Evolutionary conservation across 2,113 vertebrate species (phyloP).

Genomic region (Polyodon spathula): DNA sequence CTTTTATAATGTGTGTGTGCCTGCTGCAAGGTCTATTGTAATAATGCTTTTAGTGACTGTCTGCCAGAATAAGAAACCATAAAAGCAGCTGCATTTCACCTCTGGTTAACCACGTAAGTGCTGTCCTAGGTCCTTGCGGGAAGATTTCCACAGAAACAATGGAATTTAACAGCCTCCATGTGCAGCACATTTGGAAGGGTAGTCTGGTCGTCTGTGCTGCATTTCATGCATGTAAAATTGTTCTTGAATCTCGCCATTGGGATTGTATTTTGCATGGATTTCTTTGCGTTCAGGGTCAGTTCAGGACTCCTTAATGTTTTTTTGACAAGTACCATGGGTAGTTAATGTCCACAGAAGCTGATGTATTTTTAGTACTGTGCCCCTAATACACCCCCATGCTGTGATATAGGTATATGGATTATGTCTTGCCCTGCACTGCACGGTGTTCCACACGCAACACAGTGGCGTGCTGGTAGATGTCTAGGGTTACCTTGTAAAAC

Average conservation of each 20-base stretch:
- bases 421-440: too few species aligned
- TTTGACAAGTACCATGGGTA: slow-evolving; percentile 10
- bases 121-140: too few species aligned
- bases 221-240: too few species aligned
- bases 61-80: slow-evolving; percentile 5
- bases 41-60: slow-evolving; percentile 6
- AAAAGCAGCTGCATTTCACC: not conserved
- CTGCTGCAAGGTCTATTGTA: slow-evolving; percentile 13
- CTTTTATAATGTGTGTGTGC: slow-evolving; percentile 5
- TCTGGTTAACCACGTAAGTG: not conserved
- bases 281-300: too few species aligned
- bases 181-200: not conserved
- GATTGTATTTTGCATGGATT: too few species aligned
- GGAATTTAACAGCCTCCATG: not conserved
- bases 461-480: too few species aligned
- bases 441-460: too few species aligned
- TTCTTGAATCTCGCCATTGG: too few species aligned
- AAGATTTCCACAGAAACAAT: not conserved
- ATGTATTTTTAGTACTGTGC: not conserved
- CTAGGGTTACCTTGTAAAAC: too few species aligned
- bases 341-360: slow-evolving; percentile 4
- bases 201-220: too few species aligned
- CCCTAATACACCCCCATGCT: not conserved
- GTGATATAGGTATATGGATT: slow-evolving; percentile 8
- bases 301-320: slow-evolving; percentile 1